Evolutionary conservation across 2,888 invertebrate genomes (phyloP).

Genomic region (Blera fallax): DNA sequence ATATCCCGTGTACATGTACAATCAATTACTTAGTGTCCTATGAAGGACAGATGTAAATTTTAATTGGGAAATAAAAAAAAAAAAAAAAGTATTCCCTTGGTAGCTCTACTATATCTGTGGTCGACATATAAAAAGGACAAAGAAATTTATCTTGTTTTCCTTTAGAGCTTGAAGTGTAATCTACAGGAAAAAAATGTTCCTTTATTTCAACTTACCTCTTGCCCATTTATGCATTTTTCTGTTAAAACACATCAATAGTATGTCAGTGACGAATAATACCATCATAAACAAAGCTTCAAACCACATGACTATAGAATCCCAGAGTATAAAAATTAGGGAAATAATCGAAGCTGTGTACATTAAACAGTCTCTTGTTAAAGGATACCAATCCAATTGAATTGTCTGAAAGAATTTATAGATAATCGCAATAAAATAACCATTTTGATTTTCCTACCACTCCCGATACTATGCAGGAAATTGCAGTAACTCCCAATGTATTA

Average conservation of each 20-base stretch:
- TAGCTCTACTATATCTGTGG: too few relatives aligned
- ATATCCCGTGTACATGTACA: too few relatives aligned
- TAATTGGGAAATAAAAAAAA: too few relatives aligned
- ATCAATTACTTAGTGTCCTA: too few relatives aligned
- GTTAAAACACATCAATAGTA: slow-evolving; percentile 45
- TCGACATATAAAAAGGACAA: too few relatives aligned
- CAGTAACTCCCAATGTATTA: slow-evolving; percentile 92
- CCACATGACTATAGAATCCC: slow-evolving; percentile 92
- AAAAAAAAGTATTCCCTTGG: too few relatives aligned
- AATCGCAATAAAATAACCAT: neutral
- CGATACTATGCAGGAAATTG: slow-evolving; percentile 90
- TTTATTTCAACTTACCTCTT: slow-evolving; percentile 14
- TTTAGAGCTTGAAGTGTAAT: too few relatives aligned
- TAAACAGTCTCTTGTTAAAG: slow-evolving; percentile 90
- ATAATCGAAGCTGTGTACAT: slow-evolving; percentile 92
- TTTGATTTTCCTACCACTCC: slow-evolving; percentile 84
- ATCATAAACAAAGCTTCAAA: slow-evolving; percentile 91
- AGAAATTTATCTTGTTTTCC: too few relatives aligned
- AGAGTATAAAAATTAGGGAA: slow-evolving; percentile 90
- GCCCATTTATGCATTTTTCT: slow-evolving; percentile 16
- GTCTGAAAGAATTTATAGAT: slow-evolving; percentile 83
- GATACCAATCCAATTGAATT: slow-evolving; percentile 93
- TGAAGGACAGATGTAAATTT: too few relatives aligned
- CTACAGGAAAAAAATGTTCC: too few relatives aligned
- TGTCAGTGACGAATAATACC: slow-evolving; percentile 78